A percentile compares a stretch with the other conserved stretches of the same genome.
Evolutionary conservation across 2,888 invertebrate genomes (phyloP).

Genomic region (Chymomyza amoena): DNA sequence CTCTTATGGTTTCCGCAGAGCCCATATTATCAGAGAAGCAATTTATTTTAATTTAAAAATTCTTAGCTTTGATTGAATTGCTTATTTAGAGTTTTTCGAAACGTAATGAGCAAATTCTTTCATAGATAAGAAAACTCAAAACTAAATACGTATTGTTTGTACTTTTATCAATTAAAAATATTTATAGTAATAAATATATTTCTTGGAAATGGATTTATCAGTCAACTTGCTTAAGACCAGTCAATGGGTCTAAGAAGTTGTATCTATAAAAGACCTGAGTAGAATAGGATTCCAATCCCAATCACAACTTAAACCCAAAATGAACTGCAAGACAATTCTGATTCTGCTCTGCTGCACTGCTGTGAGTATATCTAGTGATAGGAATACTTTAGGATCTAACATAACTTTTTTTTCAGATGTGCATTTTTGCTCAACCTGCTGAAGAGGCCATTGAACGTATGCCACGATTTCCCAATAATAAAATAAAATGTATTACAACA

Average conservation of each 20-base stretch:
- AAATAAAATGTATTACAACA: neutral
- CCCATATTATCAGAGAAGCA: neutral
- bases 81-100: neutral
- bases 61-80: neutral
- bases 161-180: neutral
- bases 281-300: neutral
- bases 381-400: neutral
- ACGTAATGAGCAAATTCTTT: neutral
- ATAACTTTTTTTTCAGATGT: neutral
- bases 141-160: neutral
- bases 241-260: neutral
- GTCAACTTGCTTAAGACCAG: neutral
- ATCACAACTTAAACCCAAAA: neutral
- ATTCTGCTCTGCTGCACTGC: neutral
- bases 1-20: neutral
- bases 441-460: neutral
- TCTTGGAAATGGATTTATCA: neutral
- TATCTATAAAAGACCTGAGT: neutral
- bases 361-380: neutral
- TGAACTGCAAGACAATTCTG: neutral
- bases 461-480: neutral
- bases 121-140: neutral
- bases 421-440: neutral
- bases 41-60: neutral
- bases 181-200: neutral